These are phyloP conservation scores for Crypturellus undulatus DNA, from an alignment of 2,113 vertebrate genomes.

Conservation along the genomic window DNA sequence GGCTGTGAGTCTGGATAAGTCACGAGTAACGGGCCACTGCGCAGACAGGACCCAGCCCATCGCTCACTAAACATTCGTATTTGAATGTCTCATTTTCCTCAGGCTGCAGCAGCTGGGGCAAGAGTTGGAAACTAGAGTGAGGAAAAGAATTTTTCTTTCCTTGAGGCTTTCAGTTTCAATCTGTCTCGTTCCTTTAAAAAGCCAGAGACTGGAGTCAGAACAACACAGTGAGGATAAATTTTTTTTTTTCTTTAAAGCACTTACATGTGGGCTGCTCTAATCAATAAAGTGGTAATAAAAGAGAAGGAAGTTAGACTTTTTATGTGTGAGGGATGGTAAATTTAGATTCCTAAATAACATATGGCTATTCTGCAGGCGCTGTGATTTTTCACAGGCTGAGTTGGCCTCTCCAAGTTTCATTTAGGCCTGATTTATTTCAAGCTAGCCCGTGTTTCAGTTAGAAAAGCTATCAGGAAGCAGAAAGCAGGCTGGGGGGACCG, in stretches of 20 bases:
- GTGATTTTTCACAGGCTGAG: not conserved
- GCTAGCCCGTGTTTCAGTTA: not conserved
- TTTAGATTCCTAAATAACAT: not conserved
- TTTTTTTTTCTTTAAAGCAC: not conserved
- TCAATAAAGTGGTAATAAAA: not conserved
- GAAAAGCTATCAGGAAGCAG: not conserved
- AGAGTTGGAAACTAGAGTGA: not conserved
- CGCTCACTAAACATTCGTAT: not conserved
- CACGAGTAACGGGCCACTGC: not conserved
- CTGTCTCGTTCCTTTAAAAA: not conserved
- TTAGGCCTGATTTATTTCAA: slow-evolving; percentile 26
- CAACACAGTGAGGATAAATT: not conserved
- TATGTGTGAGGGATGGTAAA: not conserved
- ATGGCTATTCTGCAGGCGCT: not conserved
- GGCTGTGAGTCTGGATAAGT: not conserved
- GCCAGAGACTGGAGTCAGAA: not conserved
- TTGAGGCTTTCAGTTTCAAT: not conserved
- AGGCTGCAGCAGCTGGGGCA: not conserved
- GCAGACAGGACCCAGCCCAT: not conserved
- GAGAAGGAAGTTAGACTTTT: not conserved
- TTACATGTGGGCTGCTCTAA: not conserved
- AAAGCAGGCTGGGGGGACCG: not conserved
- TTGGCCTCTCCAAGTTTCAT: not conserved
- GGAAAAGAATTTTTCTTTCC: not conserved
- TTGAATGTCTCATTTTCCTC: slow-evolving; percentile 11